phyloP scores from a whole-genome alignment of 2,888 invertebrate genomes.

The Ferdinandea cuprea region DNA sequence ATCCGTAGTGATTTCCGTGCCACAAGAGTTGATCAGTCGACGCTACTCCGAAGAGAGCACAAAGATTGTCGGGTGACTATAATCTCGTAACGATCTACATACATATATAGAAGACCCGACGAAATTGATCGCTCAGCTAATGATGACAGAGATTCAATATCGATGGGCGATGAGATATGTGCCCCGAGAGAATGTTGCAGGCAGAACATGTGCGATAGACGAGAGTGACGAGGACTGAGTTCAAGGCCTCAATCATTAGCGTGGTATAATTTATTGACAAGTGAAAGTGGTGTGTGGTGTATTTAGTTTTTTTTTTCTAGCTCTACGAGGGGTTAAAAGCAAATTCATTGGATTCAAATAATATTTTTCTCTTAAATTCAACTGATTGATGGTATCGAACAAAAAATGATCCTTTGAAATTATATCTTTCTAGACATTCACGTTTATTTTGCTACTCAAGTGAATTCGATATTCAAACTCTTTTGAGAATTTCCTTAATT shows the following conservation, averaged over 20 bases:
- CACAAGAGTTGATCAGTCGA: constrained; percentile 46
- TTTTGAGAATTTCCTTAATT: constrained; percentile 43
- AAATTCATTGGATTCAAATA: not conserved
- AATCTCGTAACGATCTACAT: constrained; percentile 37
- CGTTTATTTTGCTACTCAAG: not conserved
- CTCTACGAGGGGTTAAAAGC: constrained; percentile 8
- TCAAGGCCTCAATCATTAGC: constrained; percentile 62
- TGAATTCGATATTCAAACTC: not conserved
- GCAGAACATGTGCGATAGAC: constrained; percentile 30
- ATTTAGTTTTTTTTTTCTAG: not conserved
- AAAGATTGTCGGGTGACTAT: constrained; percentile 45
- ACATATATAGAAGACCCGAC: constrained; percentile 34
- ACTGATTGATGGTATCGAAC: not conserved
- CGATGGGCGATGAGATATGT: constrained; percentile 33
- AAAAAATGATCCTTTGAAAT: not conserved
- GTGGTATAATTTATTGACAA: constrained; percentile 64
- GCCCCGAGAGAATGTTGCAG: not conserved
- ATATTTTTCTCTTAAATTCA: not conserved
- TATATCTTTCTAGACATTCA: not conserved
- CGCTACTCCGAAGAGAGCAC: constrained; percentile 25
- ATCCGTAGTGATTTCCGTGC: constrained; percentile 23
- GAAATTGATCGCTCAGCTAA: constrained; percentile 60
- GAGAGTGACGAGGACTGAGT: constrained; percentile 13
- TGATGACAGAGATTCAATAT: constrained; percentile 64
- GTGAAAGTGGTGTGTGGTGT: constrained; percentile 34